Conservation (phyloP, 2,888 invertebrate genomes). For the Aphodius granarius region DNA sequence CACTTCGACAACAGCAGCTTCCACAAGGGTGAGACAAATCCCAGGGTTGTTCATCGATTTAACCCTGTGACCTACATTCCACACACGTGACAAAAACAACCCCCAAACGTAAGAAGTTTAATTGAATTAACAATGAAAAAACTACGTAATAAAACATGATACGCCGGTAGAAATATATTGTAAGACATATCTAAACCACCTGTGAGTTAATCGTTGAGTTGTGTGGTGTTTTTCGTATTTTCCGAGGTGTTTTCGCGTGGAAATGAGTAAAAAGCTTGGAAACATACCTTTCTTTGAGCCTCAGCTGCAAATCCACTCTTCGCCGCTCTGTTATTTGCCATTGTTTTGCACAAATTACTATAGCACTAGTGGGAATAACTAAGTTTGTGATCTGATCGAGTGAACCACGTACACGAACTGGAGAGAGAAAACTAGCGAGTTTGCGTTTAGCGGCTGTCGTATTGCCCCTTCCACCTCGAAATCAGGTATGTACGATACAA, state of each 20-base stretch:
- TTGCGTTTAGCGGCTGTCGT: constrained; percentile 11
- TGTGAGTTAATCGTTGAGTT: constrained; percentile 1
- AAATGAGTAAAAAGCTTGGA: background rate
- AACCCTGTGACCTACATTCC: constrained; percentile 12
- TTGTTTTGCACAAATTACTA: constrained; percentile 45
- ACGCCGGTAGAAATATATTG: no score
- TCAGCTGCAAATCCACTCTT: constrained; percentile 96
- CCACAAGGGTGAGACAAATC: background rate
- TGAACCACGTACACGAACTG: constrained; percentile 8
- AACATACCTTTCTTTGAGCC: constrained; percentile 89
- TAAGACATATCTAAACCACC: constrained; percentile 15
- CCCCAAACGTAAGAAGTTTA: background rate
- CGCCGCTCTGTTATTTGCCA: constrained; percentile 82
- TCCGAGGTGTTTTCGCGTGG: background rate
- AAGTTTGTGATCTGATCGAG: background rate
- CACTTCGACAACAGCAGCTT: background rate
- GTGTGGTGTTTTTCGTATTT: background rate
- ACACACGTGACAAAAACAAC: background rate
- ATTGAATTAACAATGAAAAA: no score
- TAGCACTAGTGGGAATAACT: background rate
- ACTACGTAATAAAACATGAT: no score
- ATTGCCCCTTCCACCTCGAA: constrained; percentile 9
- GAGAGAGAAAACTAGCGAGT: constrained; percentile 25
- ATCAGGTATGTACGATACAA: background rate
- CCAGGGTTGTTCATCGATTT: constrained; percentile 6